Conservation (phyloP, 2,888 invertebrate genomes). For the Mactromeris polynyma region DNA sequence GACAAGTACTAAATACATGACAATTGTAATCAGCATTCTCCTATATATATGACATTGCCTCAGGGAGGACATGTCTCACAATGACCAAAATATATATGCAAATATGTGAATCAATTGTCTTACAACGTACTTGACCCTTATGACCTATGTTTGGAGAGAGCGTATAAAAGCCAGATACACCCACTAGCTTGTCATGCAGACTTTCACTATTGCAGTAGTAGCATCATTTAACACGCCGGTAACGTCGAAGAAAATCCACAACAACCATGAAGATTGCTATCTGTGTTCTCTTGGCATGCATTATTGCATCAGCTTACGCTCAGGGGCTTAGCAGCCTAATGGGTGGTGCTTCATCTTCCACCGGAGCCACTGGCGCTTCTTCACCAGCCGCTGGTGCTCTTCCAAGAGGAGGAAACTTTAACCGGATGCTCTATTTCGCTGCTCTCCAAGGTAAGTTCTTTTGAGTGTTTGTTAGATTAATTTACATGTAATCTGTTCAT, state of each 20-base stretch:
- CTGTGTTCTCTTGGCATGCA: constrained; percentile 38
- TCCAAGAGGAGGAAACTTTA: not conserved
- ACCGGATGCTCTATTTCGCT: constrained; percentile 26
- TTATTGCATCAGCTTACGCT: constrained; percentile 30
- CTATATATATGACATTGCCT: not conserved
- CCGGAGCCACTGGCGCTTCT: not conserved
- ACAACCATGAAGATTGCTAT: constrained; percentile 27
- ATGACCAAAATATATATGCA: constrained; percentile 1
- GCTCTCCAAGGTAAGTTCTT: constrained; percentile 27
- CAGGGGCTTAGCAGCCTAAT: constrained; percentile 21
- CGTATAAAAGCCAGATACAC: not conserved
- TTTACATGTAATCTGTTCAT: no score
- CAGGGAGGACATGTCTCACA: constrained; percentile 14
- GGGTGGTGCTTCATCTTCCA: not conserved
- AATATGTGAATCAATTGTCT: not conserved
- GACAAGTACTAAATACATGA: not conserved
- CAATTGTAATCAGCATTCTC: not conserved
- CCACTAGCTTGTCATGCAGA: not conserved
- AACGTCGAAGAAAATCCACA: not conserved
- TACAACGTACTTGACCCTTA: not conserved
- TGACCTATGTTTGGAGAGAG: not conserved
- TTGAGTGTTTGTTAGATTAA: not conserved
- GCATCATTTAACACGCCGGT: not conserved
- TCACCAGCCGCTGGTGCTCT: not conserved
- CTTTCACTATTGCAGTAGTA: not conserved